phyloP scores from a whole-genome alignment of 1,140 invertebrate species.

The Archivesica marissinica region DNA sequence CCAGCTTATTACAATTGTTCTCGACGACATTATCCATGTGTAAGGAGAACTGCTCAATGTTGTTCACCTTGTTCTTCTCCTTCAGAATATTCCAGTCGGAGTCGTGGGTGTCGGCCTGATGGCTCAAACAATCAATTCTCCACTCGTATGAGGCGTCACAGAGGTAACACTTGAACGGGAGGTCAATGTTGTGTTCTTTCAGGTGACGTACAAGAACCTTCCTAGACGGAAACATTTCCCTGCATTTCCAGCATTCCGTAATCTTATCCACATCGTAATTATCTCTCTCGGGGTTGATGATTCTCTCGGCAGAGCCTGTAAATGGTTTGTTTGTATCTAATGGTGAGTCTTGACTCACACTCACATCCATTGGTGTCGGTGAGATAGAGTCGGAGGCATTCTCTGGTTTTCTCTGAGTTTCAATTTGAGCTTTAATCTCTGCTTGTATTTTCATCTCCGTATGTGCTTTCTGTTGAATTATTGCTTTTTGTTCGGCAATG shows the following conservation, averaged over 20 bases:
- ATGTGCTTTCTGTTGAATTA: constrained; percentile 52
- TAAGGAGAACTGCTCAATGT: constrained; percentile 73
- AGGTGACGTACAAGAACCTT: constrained; percentile 79
- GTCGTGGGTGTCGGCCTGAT: constrained; percentile 90
- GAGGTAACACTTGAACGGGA: constrained; percentile 96
- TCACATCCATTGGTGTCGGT: constrained; percentile 8
- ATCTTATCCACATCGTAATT: constrained; percentile 81
- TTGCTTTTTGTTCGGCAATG: constrained; percentile 54
- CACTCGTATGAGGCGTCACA: constrained; percentile 94
- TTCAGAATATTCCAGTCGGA: constrained; percentile 81
- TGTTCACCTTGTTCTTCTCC: constrained; percentile 79
- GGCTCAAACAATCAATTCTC: constrained; percentile 91
- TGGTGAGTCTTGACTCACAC: constrained; percentile 32
- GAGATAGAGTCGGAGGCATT: not conserved
- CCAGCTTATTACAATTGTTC: constrained; percentile 74
- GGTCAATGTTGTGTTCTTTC: constrained; percentile 85
- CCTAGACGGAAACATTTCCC: constrained; percentile 72
- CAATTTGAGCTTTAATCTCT: constrained; percentile 54
- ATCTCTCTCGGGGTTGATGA: constrained; percentile 77
- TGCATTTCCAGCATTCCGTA: constrained; percentile 80
- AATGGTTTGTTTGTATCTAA: constrained; percentile 55
- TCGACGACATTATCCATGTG: constrained; percentile 79
- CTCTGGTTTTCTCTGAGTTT: constrained; percentile 31
- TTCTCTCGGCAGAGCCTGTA: constrained; percentile 69
- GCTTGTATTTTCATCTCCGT: constrained; percentile 60